Conservation (phyloP, 1,140 invertebrate genomes). For the Caenorhabditis brenneri region DNA sequence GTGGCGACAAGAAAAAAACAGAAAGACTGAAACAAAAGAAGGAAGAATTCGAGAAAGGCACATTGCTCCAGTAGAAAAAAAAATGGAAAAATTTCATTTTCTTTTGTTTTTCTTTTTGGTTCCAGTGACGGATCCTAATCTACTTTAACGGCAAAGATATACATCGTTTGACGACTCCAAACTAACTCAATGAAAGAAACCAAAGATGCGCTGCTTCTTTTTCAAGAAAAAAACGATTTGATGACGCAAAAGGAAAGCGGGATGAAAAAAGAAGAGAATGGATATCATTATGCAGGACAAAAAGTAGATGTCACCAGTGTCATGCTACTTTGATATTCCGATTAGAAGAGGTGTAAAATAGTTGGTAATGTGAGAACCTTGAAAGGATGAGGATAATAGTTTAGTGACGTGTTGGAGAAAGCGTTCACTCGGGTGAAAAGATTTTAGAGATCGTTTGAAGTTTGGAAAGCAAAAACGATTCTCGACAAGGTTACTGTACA, state of each 20-base stretch:
- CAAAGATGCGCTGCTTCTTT: neutral
- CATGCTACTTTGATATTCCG: neutral
- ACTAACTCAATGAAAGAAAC: constrained; percentile 35
- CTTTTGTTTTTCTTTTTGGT: neutral
- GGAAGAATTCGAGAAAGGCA: neutral
- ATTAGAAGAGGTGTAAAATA: neutral
- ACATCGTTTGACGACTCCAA: neutral
- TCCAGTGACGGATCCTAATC: neutral
- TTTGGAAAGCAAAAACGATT: neutral
- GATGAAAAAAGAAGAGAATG: neutral
- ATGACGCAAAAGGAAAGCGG: neutral
- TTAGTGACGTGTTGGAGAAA: no score
- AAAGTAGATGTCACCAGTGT: neutral
- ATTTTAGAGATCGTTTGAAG: no score
- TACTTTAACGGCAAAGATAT: neutral
- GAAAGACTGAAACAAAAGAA: neutral
- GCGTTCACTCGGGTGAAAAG: no score
- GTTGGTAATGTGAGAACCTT: neutral
- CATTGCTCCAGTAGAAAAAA: neutral
- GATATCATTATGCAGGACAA: constrained; percentile 1
- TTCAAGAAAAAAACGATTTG: neutral
- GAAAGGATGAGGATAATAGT: neutral
- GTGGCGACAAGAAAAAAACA: neutral
- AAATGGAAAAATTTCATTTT: neutral
- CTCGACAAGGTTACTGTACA: no score